Conservation (phyloP, 2,888 invertebrate species). For the Cephalotes varians region DNA sequence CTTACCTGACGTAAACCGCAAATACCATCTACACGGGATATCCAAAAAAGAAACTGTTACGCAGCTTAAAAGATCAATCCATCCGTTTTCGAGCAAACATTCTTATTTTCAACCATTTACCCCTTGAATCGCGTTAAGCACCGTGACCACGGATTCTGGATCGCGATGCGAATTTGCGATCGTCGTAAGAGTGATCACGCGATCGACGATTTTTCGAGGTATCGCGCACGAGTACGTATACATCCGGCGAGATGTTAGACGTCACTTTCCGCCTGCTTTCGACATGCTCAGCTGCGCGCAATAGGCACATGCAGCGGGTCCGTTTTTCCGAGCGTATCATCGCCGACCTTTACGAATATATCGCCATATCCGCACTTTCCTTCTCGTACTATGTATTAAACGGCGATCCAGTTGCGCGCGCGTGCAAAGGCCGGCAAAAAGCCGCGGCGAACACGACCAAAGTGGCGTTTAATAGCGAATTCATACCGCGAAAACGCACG, state of each 20-base stretch:
- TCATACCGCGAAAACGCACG: slow-evolving; percentile 53
- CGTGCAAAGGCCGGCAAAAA: slow-evolving; percentile 29
- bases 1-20: background rate
- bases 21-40: background rate
- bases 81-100: background rate
- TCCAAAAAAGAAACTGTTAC: background rate
- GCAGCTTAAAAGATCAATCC: background rate
- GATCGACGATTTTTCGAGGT: slow-evolving; percentile 38
- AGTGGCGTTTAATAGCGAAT: slow-evolving; percentile 34
- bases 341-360: slow-evolving; percentile 31
- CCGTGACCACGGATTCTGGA: slow-evolving; percentile 26
- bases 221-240: background rate
- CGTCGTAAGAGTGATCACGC: slow-evolving; percentile 26
- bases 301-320: slow-evolving; percentile 1
- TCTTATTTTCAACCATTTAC: slow-evolving; percentile 31
- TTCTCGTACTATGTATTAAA: slow-evolving; percentile 18
- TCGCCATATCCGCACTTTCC: slow-evolving; percentile 39
- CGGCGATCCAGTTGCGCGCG: slow-evolving; percentile 7
- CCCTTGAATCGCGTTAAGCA: slow-evolving; percentile 6
- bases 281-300: slow-evolving; percentile 51
- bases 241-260: slow-evolving; percentile 50
- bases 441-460: background rate
- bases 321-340: slow-evolving; percentile 37
- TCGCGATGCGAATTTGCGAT: slow-evolving; percentile 40
- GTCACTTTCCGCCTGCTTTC: slow-evolving; percentile 47